These are phyloP conservation scores for Atherinomorus stipes DNA, from an alignment of 2,113 vertebrate species.

Conservation along the genomic window DNA sequence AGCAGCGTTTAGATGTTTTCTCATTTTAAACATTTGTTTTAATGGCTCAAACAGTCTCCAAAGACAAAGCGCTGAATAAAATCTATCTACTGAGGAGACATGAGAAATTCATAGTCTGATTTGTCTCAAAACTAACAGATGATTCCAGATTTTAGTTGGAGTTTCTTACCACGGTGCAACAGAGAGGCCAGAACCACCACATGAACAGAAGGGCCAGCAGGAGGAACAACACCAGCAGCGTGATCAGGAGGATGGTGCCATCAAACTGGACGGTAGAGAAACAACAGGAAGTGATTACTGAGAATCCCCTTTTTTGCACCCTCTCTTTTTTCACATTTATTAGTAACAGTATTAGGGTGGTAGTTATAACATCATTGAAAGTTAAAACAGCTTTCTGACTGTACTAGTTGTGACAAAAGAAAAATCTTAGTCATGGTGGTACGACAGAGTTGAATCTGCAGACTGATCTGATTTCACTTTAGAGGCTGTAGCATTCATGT, in stretches of 20 bases:
- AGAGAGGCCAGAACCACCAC: slow-evolving; percentile 91
- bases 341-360: too few species aligned
- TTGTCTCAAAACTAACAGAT: neutral
- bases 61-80: too few species aligned
- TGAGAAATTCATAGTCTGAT: too few species aligned
- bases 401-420: neutral
- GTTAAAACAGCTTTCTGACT: neutral
- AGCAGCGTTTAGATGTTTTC: too few species aligned
- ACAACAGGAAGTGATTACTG: neutral
- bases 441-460: slow-evolving; percentile 1
- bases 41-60: too few species aligned
- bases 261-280: slow-evolving; percentile 81
- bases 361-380: too few species aligned
- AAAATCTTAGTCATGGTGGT: neutral
- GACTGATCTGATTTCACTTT: neutral
- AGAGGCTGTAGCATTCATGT: neutral
- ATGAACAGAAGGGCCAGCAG: slow-evolving; percentile 85
- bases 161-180: slow-evolving; percentile 88
- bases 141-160: slow-evolving; percentile 1
- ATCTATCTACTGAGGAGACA: too few species aligned
- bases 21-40: too few species aligned
- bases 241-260: slow-evolving; percentile 90
- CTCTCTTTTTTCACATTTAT: too few species aligned
- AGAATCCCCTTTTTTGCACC: too few species aligned
- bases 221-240: slow-evolving; percentile 87